Conservation (phyloP, 2,888 invertebrate species). For the Hyposoter didymator region DNA sequence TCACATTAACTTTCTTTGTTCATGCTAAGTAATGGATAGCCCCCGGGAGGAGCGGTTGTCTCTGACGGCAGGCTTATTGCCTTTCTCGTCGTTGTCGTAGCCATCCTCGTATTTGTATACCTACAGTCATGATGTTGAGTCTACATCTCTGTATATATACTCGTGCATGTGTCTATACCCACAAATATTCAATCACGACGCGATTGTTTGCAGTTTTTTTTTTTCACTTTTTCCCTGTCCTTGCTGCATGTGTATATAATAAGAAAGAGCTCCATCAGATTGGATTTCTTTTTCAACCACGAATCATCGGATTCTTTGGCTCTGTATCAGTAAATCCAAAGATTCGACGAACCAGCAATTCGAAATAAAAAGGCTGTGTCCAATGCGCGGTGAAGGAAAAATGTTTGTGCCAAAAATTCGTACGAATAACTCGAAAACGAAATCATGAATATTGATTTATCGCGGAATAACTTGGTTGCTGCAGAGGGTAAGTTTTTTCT, state of each 20-base stretch:
- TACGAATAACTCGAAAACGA: neutral
- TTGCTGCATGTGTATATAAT: neutral
- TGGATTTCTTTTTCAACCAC: neutral
- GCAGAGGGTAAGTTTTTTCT: neutral
- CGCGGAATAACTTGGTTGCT: neutral
- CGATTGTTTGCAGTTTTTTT: conserved; percentile 1
- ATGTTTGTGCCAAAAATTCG: neutral
- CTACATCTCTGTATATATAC: neutral
- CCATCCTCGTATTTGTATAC: conserved; percentile 45
- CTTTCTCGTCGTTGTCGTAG: conserved; percentile 53
- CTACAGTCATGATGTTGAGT: neutral
- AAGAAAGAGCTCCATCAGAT: neutral
- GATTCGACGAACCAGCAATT: neutral
- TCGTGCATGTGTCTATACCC: neutral
- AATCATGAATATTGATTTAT: neutral
- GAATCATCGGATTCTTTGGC: neutral
- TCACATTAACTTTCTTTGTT: conserved; percentile 73
- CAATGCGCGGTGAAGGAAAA: neutral
- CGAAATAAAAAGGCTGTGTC: neutral
- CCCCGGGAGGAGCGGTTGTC: conserved; percentile 71
- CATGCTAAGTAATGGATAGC: conserved; percentile 72
- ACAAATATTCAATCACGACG: conserved; percentile 20
- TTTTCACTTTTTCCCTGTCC: neutral
- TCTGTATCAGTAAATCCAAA: neutral
- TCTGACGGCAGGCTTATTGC: conserved; percentile 74